These are phyloP conservation scores for Diaprepes abbreviatus DNA, from an alignment of 2,888 invertebrate genomes.

Conservation along the genomic window DNA sequence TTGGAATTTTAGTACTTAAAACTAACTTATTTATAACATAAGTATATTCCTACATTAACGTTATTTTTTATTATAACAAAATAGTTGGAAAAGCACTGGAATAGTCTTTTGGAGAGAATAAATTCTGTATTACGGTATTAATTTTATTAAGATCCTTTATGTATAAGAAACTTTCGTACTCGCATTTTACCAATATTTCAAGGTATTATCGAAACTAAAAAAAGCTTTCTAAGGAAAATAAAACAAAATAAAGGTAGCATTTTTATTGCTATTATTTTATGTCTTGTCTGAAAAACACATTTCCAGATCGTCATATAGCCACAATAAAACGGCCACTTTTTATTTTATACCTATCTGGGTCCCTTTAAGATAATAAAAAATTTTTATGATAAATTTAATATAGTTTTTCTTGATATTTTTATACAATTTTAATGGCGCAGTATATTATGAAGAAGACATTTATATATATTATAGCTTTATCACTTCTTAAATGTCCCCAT, in stretches of 20 bases:
- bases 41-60: too few species aligned
- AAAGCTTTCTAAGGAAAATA: slow-evolving; percentile 4
- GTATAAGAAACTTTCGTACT: too few species aligned
- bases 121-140: too few species aligned
- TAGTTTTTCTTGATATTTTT: slow-evolving; percentile 11
- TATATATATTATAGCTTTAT: slow-evolving; percentile 43
- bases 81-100: too few species aligned
- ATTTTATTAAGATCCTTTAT: too few species aligned
- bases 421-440: slow-evolving; percentile 15
- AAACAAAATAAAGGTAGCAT: background rate
- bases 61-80: too few species aligned
- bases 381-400: slow-evolving; percentile 28
- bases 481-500: slow-evolving; percentile 36
- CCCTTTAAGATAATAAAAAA: slow-evolving; percentile 3
- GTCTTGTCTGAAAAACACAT: background rate
- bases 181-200: too few species aligned
- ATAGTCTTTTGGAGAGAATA: too few species aligned
- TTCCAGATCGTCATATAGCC: slow-evolving; percentile 5
- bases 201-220: too few species aligned
- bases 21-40: too few species aligned
- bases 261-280: slow-evolving; percentile 1
- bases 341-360: slow-evolving; percentile 7
- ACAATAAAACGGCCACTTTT: slow-evolving; percentile 1
- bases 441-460: slow-evolving; percentile 21
- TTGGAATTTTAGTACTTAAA: too few species aligned